Evolutionary conservation across 2,113 vertebrate genomes (phyloP), one percentile per base, ranked within the genome.

Genomic region (Sturnira hondurensis): DNA sequence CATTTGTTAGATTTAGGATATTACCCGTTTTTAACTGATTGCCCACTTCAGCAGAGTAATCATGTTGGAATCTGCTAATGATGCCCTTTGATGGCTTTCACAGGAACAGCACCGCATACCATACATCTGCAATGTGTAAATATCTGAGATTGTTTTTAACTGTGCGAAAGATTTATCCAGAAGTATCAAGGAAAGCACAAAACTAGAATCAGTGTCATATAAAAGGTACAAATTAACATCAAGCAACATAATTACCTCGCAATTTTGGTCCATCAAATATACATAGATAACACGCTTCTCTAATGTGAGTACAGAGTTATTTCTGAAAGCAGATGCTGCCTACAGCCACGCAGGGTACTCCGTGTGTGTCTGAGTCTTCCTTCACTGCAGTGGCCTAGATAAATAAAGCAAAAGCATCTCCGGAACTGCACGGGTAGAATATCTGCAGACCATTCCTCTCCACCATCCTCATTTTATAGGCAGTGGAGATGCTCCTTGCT

Each of bases 311-410:
- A 36, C 77, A 93, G 94, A 86, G 7, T 96, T 93, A 96, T 96
- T 97, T 97, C 88, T 94, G 96, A 95, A 98, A 97, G 93, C 97
- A 98, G 93, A 98, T 96, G 94, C 76, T 96, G 96, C 73, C 68
- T 95, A 19, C 56, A 94, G 47, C 94, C 95, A 77, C 96, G 92
- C 94, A 89, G 95, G 90, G 78, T 94, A 85, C 45, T 81, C 36
- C 97, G 31, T 89, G 92, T 97, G 88, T 96, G 93, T 31, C 61
- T 6, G 2, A 96, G 73, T 16, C 50, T 93, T 95, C 67, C 85
- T 89, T 91, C 91, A 97, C 74, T 43, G 56, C 97, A 89, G 78
- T 95, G 97, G 93, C 61, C 74, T 95, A 97, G 95, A 98, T 93
- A 98, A 98, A 98, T 97, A 96, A 96, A 98, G 38, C 24, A 96